phyloP scores from a whole-genome alignment of 2,888 invertebrate species.

The Eupithecia dodoneata region DNA sequence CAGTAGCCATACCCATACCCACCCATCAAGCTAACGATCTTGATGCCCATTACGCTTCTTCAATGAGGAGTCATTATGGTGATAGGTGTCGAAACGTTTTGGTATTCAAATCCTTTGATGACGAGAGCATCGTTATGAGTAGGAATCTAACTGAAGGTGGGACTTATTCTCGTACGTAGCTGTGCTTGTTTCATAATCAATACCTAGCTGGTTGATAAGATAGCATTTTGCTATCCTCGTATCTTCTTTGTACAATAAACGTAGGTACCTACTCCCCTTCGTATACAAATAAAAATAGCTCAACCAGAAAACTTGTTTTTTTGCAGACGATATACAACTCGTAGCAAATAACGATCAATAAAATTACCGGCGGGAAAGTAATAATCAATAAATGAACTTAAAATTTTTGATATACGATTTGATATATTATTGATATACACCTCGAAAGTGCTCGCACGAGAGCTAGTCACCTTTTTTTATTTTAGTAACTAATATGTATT shows the following conservation, averaged over 20 bases:
- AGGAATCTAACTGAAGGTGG: slow-evolving; percentile 31
- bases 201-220: slow-evolving; percentile 27
- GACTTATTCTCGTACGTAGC: slow-evolving; percentile 32
- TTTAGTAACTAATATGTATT: too few relatives aligned
- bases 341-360: background rate
- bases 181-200: slow-evolving; percentile 28
- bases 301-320: background rate
- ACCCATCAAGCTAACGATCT: slow-evolving; percentile 44
- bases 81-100: slow-evolving; percentile 49
- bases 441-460: background rate
- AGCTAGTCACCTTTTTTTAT: too few relatives aligned
- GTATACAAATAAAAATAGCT: background rate
- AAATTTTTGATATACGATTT: too few relatives aligned
- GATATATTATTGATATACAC: too few relatives aligned
- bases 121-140: slow-evolving; percentile 30
- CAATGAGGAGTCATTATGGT: slow-evolving; percentile 52
- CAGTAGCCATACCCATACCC: slow-evolving; percentile 49
- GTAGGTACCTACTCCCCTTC: background rate
- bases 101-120: slow-evolving; percentile 43
- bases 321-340: background rate
- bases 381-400: background rate
- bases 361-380: background rate
- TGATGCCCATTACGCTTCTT: slow-evolving; percentile 48
- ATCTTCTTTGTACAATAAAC: background rate
- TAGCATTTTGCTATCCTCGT: slow-evolving; percentile 11